Evolutionary conservation across 2,888 invertebrate genomes (phyloP).

Genomic region (Machimus rusticus): DNA sequence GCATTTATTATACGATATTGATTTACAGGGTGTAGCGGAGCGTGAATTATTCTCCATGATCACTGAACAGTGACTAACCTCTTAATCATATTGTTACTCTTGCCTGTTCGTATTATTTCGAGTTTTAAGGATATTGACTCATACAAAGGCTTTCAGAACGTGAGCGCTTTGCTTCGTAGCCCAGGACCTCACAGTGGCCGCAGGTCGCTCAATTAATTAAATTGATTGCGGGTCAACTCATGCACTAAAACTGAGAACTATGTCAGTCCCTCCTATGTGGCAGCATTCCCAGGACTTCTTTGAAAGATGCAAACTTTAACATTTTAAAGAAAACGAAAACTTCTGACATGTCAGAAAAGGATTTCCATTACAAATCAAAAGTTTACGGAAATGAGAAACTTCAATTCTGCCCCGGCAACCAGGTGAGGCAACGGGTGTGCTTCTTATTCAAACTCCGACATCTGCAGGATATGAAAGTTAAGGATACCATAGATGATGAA

Average conservation of each 20-base stretch:
- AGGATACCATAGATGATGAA: not conserved
- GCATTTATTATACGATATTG: not conserved
- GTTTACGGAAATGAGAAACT: slow-evolving; percentile 25
- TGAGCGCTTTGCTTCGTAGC: not conserved
- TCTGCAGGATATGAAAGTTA: slow-evolving; percentile 2
- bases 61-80: slow-evolving; percentile 23
- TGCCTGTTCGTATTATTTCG: not conserved
- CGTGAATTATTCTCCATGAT: slow-evolving; percentile 6
- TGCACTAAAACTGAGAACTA: not conserved
- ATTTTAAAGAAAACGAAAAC: not conserved
- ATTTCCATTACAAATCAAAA: slow-evolving; percentile 25
- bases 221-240: not conserved
- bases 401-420: not conserved
- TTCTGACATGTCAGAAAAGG: not conserved
- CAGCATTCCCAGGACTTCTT: not conserved
- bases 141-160: not conserved
- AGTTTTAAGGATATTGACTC: not conserved
- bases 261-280: not conserved
- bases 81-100: slow-evolving; percentile 3
- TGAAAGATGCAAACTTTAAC: not conserved
- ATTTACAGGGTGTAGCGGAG: not conserved
- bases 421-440: not conserved
- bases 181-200: not conserved
- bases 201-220: not conserved
- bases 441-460: not conserved